phyloP scores from a whole-genome alignment of 2,113 vertebrate species.

The Callospermophilus lateralis region DNA sequence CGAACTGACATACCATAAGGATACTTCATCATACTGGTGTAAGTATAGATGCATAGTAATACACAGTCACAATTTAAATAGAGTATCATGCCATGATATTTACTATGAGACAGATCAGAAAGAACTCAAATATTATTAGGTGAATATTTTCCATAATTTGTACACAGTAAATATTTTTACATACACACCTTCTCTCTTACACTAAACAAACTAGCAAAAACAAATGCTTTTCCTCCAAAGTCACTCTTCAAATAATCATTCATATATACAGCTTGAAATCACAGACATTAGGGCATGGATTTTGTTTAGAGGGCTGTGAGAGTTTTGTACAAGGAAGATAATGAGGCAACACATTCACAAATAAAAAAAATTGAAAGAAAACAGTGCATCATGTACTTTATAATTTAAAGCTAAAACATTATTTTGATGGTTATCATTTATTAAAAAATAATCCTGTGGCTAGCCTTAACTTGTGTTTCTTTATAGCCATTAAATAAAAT shows the following conservation, averaged over 20 bases:
- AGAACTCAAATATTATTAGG: background rate
- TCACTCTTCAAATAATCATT: background rate
- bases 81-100: background rate
- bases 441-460: background rate
- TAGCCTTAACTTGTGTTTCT: background rate
- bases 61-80: background rate
- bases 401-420: background rate
- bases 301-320: background rate
- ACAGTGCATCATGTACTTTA: background rate
- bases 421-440: background rate
- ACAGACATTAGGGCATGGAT: background rate
- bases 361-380: background rate
- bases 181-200: background rate
- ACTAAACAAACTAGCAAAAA: background rate
- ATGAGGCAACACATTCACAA: rapidly evolving
- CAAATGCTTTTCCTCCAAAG: background rate
- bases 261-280: background rate
- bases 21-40: background rate
- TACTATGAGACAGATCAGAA: background rate
- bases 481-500: background rate
- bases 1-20: slow-evolving; percentile 24
- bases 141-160: background rate
- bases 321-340: background rate
- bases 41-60: background rate
- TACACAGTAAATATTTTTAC: background rate